Base-by-base conservation (phyloP, 1,140 invertebrate genomes). In the Oncopeltus fasciatus region DNA sequence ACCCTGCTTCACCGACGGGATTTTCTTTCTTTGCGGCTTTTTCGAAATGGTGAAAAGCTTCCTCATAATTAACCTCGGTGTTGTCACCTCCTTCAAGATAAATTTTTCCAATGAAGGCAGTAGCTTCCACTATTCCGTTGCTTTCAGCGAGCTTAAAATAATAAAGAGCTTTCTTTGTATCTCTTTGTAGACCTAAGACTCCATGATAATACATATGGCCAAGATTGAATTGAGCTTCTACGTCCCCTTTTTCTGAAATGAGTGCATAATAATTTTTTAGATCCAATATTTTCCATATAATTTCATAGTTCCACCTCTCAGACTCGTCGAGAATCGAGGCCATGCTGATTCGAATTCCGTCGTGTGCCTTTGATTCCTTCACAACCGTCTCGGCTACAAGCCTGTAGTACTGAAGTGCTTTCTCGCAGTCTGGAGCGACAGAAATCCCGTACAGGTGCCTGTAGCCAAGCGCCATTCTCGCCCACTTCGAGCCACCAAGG, bases 141-240 rank as follows among this genome's bases (percentile, higher is more conserved):
- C 96, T 90, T 0, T 93, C 93, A 0, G 95, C 95, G 74, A 90
- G 86, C 31, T 83, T 81, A 73, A 98, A 98, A 77, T 98, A 98
- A 72, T 93, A 84, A 61, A 92, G 74, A 5, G 94, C 92, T 72
- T 89, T 86, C 69, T 85, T 80, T 70, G 92, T 86, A 78, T 98
- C 92, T 63, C 95, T 82, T 28, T 90, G 83, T 14, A 94, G 91
- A n/a, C 94, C 94, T 70, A 92, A 81, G 11, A 93, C 93, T 24
- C 95, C 95, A 75, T 97, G 94, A 76, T 95, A 96, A 76, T 98
- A 93, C n/a, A 99, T 76, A 72, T 98, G 94, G 0, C 95, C 95
- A 0, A 99, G 76, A 0, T 91, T 66, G 67, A 88, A 85, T 78
- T 95, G 92, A 12, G 95, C 94, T 71, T 95, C 90, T n/a, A 95